Evolutionary conservation across 1,140 invertebrate genomes (phyloP).

Genomic region (Nymphalis io): DNA sequence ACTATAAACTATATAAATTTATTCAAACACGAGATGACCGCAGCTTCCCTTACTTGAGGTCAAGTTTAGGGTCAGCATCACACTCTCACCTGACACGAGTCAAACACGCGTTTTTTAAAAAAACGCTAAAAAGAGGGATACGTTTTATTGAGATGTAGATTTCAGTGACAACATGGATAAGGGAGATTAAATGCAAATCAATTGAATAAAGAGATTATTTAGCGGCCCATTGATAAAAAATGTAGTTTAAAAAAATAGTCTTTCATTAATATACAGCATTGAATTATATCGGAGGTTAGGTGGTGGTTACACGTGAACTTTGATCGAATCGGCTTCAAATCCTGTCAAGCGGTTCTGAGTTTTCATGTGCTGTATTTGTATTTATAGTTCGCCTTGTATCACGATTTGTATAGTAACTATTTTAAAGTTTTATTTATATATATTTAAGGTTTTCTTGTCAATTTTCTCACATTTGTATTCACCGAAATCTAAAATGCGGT

Average conservation of each 20-base stretch:
- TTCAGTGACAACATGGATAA: conserved; percentile 9
- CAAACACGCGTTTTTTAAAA: conserved; percentile 38
- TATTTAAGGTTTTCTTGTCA: too few species aligned
- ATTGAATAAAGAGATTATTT: background rate
- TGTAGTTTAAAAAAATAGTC: background rate
- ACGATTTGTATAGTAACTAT: too few species aligned
- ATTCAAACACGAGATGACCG: conserved; percentile 32
- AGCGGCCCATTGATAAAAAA: background rate
- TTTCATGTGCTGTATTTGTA: too few species aligned
- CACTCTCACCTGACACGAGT: conserved; percentile 41
- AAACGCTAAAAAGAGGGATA: conserved; percentile 29
- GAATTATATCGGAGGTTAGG: too few species aligned
- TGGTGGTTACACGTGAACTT: too few species aligned
- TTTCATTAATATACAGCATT: too few species aligned
- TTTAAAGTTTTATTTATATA: too few species aligned
- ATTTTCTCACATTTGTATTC: too few species aligned
- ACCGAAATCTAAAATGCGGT: too few species aligned
- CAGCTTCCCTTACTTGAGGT: conserved; percentile 43
- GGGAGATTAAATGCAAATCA: conserved; percentile 8
- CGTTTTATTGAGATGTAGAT: conserved; percentile 46
- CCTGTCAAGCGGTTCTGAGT: too few species aligned
- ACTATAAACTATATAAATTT: conserved; percentile 31
- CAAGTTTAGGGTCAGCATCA: conserved; percentile 41
- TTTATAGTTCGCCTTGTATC: too few species aligned
- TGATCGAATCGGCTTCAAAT: too few species aligned